Base-by-base conservation (phyloP, 2,888 invertebrate species). In the Thereva unica region DNA sequence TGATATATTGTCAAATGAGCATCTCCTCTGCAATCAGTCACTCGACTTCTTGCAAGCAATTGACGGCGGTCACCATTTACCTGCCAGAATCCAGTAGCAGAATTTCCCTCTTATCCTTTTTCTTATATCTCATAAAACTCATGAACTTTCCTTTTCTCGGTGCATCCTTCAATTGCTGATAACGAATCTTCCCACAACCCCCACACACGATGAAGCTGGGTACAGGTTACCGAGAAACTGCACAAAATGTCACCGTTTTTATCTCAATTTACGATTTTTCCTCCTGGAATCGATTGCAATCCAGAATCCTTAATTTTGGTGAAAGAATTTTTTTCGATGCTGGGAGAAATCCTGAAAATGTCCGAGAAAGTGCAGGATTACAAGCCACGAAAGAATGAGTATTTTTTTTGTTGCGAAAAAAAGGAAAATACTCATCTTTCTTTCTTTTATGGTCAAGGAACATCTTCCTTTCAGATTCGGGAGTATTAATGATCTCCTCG, bases 281-380 rank as follows among this genome's bases (percentile, higher is more conserved):
- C 42, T 42, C 42, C 3, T 3, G 7, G 42, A 42, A 10, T n/a
- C 47, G 12, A 41, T 55, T 41, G 40, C 55, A 55, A 55, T n/a
- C 56, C 44, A 44, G 56, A n/a, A 56, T 42, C 37, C 37, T 44
- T 56, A 23, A 56, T 42, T 56, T 56, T 49, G 49, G 59, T 59
- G 59, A 10, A 54, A 10, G 37, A 49, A 12, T 4, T 59, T 59
- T 59, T 47, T 38, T n/a, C 40, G 4, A 5, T 9, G 37, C 6
- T 8, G 8, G 12, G 35, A 44, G 56, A 56, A 44, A 23, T 23
- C 23, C 57, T 47, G 47, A 47, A 47, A 59, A 59, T 59, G 45
- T 47, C 57, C 35, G 37, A 47, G 38, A 50, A 59, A 59, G 57
- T 59, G 57, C 57, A 47, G 57, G 57, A 59, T 59, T 59, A 59